Base-by-base conservation (phyloP, 2,113 vertebrate genomes). In the Strigops habroptila region DNA sequence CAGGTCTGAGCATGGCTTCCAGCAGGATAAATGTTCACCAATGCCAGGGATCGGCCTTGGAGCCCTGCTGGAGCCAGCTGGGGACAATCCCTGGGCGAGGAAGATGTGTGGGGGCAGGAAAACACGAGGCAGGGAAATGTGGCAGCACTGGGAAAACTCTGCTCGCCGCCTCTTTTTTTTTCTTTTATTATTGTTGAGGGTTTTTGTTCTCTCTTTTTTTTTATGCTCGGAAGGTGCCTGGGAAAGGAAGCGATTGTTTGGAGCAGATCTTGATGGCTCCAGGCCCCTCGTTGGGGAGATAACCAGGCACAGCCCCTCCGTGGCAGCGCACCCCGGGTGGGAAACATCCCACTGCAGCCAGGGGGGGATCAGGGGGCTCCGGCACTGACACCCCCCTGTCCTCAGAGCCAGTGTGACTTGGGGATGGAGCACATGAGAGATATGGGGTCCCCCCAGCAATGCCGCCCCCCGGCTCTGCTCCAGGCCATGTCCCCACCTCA, bases 201-300 rank as follows among this genome's bases (percentile, higher is more conserved):
- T 35, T 74, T 86, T 52, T 77, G 6, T 70, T 70, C 5, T 12
- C 30, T 28, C 76, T 71, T 82, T 82, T 70, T 88, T 86, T 88
- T 81, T 64, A n/a, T 28, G 77, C 84, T 79, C 0, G 11, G 83
- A 94, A 96, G 94, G 94, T 96, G 96, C 96, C 92, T 97, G 97
- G 97, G 97, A 97, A 97, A 97, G 96, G 97, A 97, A 97, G 59
- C 18, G 88, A 86, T 95, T 96, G 95, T 95, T 96, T 93, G 92
- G 76, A 93, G 93, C 96, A 95, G 96, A 97, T 96, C 96, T 97
- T 96, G 96, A 97, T 96, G 96, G 96, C 97, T 97, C 97, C 97
- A 95, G 94, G 93, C 96, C 91, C 88, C 96, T 96, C 73, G 7
- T 51, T 74, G 53, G 22, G 91, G 88, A 96, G 96, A 97, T 97